A percentile compares a stretch with the other conserved stretches of the same genome.
Evolutionary conservation across 1,140 invertebrate species (phyloP).

Genomic region (Dendrolimus kikuchii): DNA sequence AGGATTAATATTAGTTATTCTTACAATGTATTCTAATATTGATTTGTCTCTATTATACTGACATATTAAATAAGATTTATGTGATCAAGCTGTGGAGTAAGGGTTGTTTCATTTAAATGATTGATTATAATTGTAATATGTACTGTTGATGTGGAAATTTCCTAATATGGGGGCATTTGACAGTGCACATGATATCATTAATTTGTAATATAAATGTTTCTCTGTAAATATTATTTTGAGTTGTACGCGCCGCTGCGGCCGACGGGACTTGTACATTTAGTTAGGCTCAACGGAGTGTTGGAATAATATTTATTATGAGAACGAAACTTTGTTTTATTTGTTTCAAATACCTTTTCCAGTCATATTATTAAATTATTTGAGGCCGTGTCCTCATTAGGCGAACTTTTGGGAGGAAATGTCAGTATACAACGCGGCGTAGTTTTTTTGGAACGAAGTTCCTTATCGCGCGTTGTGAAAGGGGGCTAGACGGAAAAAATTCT

Average conservation of each 20-base stretch:
- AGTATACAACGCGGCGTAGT: no score
- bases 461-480: no score
- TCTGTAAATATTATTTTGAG: constrained; percentile 67
- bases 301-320: constrained; percentile 68
- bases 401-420: no score
- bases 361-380: no score
- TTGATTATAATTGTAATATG: constrained; percentile 23
- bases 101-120: constrained; percentile 27
- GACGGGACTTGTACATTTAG: constrained; percentile 38
- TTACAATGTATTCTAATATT: no score
- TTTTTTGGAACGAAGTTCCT: no score
- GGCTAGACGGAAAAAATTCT: no score
- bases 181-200: constrained; percentile 33
- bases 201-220: constrained; percentile 24
- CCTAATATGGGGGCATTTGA: constrained; percentile 4
- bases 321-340: constrained; percentile 35
- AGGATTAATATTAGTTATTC: no score
- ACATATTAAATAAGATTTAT: neutral
- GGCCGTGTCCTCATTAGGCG: no score
- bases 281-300: constrained; percentile 43
- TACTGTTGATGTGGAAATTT: constrained; percentile 11
- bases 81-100: constrained; percentile 46
- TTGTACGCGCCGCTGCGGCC: constrained; percentile 29
- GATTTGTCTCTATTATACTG: neutral
- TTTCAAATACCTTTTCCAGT: neutral